Percentiles rank a stretch among this genome's conserved stretches.
These are phyloP conservation scores for Osmerus mordax DNA, from an alignment of 2,113 vertebrate genomes.

Conservation along the genomic window DNA sequence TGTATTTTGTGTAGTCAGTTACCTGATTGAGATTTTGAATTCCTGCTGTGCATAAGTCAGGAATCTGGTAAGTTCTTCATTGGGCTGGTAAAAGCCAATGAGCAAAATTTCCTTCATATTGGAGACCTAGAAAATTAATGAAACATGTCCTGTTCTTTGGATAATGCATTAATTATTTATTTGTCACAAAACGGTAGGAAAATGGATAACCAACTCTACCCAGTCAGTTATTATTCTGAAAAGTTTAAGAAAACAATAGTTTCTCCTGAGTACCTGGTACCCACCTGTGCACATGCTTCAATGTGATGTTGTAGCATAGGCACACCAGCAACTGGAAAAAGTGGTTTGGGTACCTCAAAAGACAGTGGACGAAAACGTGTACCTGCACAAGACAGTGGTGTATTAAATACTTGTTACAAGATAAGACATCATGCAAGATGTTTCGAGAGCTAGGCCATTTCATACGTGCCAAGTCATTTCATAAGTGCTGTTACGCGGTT, in stretches of 20 bases:
- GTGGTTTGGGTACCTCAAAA: slow-evolving; percentile 95
- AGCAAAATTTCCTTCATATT: slow-evolving; percentile 95
- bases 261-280: too few relatives aligned
- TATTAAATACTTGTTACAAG: too few relatives aligned
- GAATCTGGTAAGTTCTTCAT: slow-evolving; percentile 88
- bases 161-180: too few relatives aligned
- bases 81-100: slow-evolving; percentile 96
- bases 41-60: slow-evolving; percentile 85
- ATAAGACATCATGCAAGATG: too few relatives aligned
- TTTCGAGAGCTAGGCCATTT: too few relatives aligned
- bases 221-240: too few relatives aligned
- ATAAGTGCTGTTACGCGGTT: too few relatives aligned
- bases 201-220: too few relatives aligned
- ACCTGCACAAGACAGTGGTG: slow-evolving; percentile 55
- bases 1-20: slow-evolving; percentile 7
- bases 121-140: slow-evolving; percentile 73
- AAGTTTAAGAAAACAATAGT: too few relatives aligned
- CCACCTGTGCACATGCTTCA: slow-evolving; percentile 86
- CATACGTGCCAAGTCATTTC: too few relatives aligned
- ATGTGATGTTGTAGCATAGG: slow-evolving; percentile 99
- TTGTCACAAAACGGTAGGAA: too few relatives aligned
- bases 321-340: slow-evolving; percentile 94
- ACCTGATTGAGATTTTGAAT: slow-evolving; percentile 91
- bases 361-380: slow-evolving; percentile 94
- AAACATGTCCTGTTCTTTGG: neutral